Evolutionary conservation across 1,140 invertebrate species (phyloP), one percentile per base, ranked within the genome.

Genomic region (Thaumatotibia leucotreta): DNA sequence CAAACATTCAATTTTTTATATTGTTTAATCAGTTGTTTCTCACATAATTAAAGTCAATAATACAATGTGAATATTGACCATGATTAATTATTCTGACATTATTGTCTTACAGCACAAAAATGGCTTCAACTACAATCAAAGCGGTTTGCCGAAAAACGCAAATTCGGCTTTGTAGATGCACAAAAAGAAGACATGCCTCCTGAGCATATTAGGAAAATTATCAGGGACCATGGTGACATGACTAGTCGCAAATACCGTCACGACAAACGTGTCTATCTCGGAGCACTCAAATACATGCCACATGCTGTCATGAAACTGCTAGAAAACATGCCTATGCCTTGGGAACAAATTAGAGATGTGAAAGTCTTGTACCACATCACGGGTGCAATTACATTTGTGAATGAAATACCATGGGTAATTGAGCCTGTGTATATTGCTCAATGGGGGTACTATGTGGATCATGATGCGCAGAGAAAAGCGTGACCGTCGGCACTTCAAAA

Each of bases 381-480:
- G 10, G 98, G 99, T 69, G 99, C 99, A n/a, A 99, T 99, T 63
- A 99, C 99, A 24, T 99, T 99, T 93, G 98, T 99, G 6, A 99
- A 99, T 93, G 99, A 99, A 93, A 99, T 99, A 81, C 99, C 99
- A 23, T 99, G 98, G 98, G 98, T 99, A 23, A 97, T 99, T 82
- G 99, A 99, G 84, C 99, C 99, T 2, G 96, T 99, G 1, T 99
- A 99, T 83, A 98, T 99, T 76, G 98, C 98, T 10, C 99, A 99
- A 90, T 99, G 99, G 99, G 99, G 99, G 98, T 54, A 98, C 99
- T 4, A 99, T 99, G 98, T 99, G 99, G 99, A 99, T 99, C 72
- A 99, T 99, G 98, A 99, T 99, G 98, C 93, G 99, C 75, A 93
- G 99, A 73, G 99, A 99, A 83, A 99, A 99, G 89, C 92, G 99